Evolutionary conservation across 2,113 vertebrate genomes (phyloP), one percentile per base, ranked within the genome.

Genomic region (Gulo gulo): DNA sequence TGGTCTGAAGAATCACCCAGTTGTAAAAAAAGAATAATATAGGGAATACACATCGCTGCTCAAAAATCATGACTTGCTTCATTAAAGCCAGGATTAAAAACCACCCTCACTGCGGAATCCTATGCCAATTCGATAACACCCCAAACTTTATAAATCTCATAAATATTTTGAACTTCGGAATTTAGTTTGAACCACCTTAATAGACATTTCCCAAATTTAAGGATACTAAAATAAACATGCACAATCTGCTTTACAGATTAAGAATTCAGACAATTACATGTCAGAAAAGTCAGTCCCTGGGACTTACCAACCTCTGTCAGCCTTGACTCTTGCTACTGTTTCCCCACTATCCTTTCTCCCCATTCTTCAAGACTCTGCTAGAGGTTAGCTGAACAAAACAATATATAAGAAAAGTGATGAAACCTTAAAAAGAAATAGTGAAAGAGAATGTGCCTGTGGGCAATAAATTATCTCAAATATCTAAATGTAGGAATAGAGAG

Each of bases 81-180:
- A 24, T 93, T 52, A 94, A 95, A 73, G 21, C 47, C 65, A 52
- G 2, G 47, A 81, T 34, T 92, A 92, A 81, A 81, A 71, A 20
- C 29, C 24, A 57, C 74, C 71, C 34, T 71, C 59, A 79, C 2
- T 71, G 45, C 11, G 65, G 61, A 88, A 85, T 79, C 14, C 52
- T 67, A 59, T 50, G 26, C 2, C 31, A 63, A 92, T 88, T 88
- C 45, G 50, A 11, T 47, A 92, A 94, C 59, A 95, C 39, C n/a
- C 23, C 39, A 78, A 94, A 94, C 24, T 50, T 80, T 31, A 78
- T 92, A 92, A 92, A 67, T 20, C 31, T 79, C 26, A 36, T 87
- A 78, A 61, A 63, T 79, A 80, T 65, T 78, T 69, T 85, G n/a
- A 91, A 94, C 81, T 47, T 97, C 18, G 57, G n/a, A 79, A 94